These are phyloP conservation scores for Trachops cirrhosus DNA, from an alignment of 2,797 vertebrate species.

Conservation along the genomic window DNA sequence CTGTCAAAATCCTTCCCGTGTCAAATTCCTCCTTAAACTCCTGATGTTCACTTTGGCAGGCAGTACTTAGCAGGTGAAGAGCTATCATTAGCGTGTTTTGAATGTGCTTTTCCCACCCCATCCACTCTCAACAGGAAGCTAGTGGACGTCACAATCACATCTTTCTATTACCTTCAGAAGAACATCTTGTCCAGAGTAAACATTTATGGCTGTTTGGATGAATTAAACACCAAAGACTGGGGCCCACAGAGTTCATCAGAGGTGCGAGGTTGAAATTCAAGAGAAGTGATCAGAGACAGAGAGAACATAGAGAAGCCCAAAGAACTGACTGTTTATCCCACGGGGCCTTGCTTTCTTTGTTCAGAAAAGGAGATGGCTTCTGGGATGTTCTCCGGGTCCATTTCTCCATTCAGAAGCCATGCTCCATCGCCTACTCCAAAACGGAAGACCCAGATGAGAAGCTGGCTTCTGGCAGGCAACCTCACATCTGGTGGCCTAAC, in stretches of 20 bases:
- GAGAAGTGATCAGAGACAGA: background rate
- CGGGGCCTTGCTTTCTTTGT: background rate
- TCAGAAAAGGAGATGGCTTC: background rate
- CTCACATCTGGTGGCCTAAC: constrained; percentile 1
- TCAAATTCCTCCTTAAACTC: background rate
- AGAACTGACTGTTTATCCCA: background rate
- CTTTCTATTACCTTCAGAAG: background rate
- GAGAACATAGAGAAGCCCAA: background rate
- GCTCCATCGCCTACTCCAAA: background rate
- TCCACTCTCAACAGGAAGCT: background rate
- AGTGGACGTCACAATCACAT: background rate
- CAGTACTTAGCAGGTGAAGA: background rate
- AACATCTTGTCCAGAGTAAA: background rate
- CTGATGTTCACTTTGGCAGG: background rate
- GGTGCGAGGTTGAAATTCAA: background rate
- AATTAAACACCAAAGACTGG: background rate
- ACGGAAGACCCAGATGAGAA: constrained; percentile 1
- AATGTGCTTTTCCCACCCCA: background rate
- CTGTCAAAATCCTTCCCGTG: background rate
- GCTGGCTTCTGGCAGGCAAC: background rate
- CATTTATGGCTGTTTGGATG: background rate
- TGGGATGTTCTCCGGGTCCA: background rate
- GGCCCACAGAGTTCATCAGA: background rate
- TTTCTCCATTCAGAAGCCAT: background rate
- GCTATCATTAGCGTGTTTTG: background rate